Percentiles rank a stretch among this genome's conserved stretches.
Conservation (phyloP, 2,113 vertebrate species). For the Condylura cristata region DNA sequence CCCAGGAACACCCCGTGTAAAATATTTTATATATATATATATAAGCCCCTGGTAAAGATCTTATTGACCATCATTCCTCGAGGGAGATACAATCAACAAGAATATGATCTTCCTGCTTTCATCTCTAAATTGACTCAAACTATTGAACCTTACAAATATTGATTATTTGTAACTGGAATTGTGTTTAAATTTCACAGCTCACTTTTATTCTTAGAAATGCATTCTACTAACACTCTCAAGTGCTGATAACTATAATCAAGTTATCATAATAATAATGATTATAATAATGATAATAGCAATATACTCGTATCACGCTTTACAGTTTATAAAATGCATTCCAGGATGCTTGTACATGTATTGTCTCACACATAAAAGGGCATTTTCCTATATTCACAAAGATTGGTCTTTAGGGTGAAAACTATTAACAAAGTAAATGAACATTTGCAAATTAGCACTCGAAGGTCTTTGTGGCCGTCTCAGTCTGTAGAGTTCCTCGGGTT, state of each 20-base stretch:
- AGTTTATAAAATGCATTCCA: constrained; percentile 31
- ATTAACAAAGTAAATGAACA: background rate
- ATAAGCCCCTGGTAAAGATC: background rate
- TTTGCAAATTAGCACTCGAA: background rate
- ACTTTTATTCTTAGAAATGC: constrained; percentile 48
- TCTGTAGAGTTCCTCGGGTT: background rate
- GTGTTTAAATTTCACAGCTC: constrained; percentile 48
- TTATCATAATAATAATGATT: constrained; percentile 42
- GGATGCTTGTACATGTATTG: background rate
- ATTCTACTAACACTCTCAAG: background rate
- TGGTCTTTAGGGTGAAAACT: background rate
- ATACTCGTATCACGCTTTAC: background rate
- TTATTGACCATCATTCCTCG: background rate
- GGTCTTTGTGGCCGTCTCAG: background rate
- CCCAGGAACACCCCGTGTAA: background rate
- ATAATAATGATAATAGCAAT: constrained; percentile 44
- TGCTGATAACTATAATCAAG: constrained; percentile 63
- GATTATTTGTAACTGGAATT: constrained; percentile 60
- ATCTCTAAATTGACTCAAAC: constrained; percentile 34
- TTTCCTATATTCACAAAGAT: background rate
- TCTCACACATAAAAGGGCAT: background rate
- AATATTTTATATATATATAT: background rate
- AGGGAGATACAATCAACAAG: background rate
- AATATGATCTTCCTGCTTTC: constrained; percentile 11
- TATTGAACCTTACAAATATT: constrained; percentile 50